phyloP scores from a whole-genome alignment of 2,797 vertebrate genomes.

The Rachycentron canadum region DNA sequence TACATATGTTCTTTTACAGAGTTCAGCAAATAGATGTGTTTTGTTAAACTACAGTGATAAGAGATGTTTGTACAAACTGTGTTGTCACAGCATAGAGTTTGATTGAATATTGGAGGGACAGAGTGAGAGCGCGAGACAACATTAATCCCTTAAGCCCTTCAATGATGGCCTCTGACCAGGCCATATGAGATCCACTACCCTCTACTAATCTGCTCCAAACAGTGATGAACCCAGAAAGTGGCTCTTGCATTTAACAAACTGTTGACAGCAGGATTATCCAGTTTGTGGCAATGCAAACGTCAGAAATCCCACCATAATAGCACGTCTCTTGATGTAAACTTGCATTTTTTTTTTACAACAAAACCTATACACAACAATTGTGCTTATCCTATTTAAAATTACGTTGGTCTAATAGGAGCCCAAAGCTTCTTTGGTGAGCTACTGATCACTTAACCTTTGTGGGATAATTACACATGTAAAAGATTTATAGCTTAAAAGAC shows the following conservation, averaged over 20 bases:
- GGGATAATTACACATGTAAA: conserved; percentile 31
- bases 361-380: conserved; percentile 45
- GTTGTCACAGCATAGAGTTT: conserved; percentile 64
- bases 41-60: conserved; percentile 60
- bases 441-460: conserved; percentile 59
- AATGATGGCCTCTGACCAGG: conserved; percentile 87
- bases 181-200: conserved; percentile 88
- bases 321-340: conserved; percentile 66
- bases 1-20: conserved; percentile 47
- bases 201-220: conserved; percentile 86
- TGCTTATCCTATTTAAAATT: conserved; percentile 49
- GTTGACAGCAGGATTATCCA: conserved; percentile 85
- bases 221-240: conserved; percentile 87
- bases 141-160: conserved; percentile 89
- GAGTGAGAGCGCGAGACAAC: conserved; percentile 71
- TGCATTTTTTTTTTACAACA: conserved; percentile 32
- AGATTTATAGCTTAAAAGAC: not conserved
- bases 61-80: conserved; percentile 66
- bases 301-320: conserved; percentile 72
- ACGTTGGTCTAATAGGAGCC: conserved; percentile 15
- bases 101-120: conserved; percentile 82
- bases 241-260: conserved; percentile 85
- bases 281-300: conserved; percentile 75
- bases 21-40: conserved; percentile 60
- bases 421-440: conserved; percentile 28